Evolutionary conservation across 2,888 invertebrate genomes (phyloP), one percentile per base, ranked within the genome.

Genomic region (Tetropium fuscum): DNA sequence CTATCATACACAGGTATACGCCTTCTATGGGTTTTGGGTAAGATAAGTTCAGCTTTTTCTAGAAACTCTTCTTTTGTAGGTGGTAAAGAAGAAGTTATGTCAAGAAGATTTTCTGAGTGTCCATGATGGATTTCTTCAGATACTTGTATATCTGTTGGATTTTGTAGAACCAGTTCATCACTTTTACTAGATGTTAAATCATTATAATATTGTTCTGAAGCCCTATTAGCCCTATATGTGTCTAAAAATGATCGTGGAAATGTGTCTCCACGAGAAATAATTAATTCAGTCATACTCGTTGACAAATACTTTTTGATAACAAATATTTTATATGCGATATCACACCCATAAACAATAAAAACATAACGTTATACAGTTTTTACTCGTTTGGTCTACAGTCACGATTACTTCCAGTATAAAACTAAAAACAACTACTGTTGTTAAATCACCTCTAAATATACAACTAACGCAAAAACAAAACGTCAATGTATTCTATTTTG

Each of bases 181-280:
- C 84, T 84, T 74, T 83, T 84, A 72, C 84, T 84, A 58, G 83
- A 81, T 61, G 83, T 83, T 59, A 85, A 74, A 61, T 84, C 84
- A 69, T 78, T 79, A 64, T 81, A 81, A 65, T 80, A 74, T 57
- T 77, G 78, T 58, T 81, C 80, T 58, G 74, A 77, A 53, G 74
- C 72, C 62, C 78, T 77, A 57, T 72, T 74, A 22, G 78, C 72
- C 57, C 80, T 73, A 68, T 82, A 83, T 15, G 80, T 76, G 63
- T 83, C 82, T 72, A 82, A 69, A 70, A 81, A 81, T 20, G 80
- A 78, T 66, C 82, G 75, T 18, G 82, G 82, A 73, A 82, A 83
- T 6, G 82, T 82, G 69, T 83, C 83, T 58, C 82, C 82, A 44
- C 82, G 78, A 51, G 81, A 76, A 63, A 81, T 77, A 34, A 82